Percentiles rank a stretch among this genome's conserved stretches.
Evolutionary conservation across 2,888 invertebrate species (phyloP).

Genomic region (Cheilosia vernalis): DNA sequence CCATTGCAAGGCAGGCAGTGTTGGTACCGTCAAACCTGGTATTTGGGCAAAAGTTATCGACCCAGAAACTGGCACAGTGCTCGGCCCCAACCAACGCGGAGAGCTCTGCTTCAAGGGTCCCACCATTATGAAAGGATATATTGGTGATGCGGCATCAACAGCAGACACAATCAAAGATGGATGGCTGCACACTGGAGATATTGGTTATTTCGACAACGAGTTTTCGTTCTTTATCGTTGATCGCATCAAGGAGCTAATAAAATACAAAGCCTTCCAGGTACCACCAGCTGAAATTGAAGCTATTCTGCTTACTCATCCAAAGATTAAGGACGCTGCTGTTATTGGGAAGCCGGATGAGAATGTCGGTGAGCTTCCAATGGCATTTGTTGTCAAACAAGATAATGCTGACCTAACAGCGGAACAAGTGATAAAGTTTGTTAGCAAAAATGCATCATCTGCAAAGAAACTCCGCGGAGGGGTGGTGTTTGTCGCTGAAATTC

Average conservation of each 20-base stretch:
- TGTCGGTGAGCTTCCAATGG: conserved; percentile 90
- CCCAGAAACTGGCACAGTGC: conserved; percentile 86
- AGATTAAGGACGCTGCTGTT: conserved; percentile 91
- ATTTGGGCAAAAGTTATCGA: conserved; percentile 87
- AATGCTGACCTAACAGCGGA: conserved; percentile 84
- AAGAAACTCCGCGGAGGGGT: conserved; percentile 91
- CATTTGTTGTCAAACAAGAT: conserved; percentile 88
- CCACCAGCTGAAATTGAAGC: conserved; percentile 95
- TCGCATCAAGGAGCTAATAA: conserved; percentile 94
- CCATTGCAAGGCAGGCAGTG: conserved; percentile 86
- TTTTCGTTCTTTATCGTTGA: conserved; percentile 92
- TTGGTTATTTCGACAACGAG: conserved; percentile 91
- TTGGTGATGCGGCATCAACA: conserved; percentile 88
- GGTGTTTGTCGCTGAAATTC: conserved; percentile 88
- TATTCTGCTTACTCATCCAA: conserved; percentile 88
- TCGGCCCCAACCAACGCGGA: conserved; percentile 89
- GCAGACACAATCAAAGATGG: conserved; percentile 88
- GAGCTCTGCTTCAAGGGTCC: conserved; percentile 94
- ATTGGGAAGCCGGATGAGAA: conserved; percentile 89
- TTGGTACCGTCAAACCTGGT: conserved; percentile 87
- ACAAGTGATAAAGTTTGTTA: conserved; percentile 85
- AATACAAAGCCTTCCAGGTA: conserved; percentile 94
- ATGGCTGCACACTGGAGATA: conserved; percentile 91
- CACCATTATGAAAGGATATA: conserved; percentile 92
- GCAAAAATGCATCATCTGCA: conserved; percentile 86